These are phyloP conservation scores for Psephotus haematonotus DNA, from an alignment of 2,113 vertebrate genomes.

Conservation along the genomic window DNA sequence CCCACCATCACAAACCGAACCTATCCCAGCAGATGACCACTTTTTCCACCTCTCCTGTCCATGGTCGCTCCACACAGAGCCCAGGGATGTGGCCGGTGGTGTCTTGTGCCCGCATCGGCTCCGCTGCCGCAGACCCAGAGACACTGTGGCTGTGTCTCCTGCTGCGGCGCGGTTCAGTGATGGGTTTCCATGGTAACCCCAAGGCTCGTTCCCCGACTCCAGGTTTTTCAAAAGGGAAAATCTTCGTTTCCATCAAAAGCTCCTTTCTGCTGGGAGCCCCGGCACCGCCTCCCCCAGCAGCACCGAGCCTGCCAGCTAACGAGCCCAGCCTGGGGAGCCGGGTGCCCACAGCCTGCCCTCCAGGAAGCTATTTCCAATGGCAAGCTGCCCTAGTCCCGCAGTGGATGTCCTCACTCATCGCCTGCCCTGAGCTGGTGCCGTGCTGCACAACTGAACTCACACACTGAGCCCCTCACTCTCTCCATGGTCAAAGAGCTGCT, in stretches of 20 bases:
- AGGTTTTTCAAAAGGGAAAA: constrained; percentile 75
- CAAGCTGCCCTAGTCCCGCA: not conserved
- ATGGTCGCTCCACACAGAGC: accelerated
- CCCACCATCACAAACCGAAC: accelerated
- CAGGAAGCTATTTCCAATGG: not conserved
- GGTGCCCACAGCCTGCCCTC: not conserved
- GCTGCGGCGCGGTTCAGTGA: constrained; percentile 50
- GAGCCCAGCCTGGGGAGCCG: not conserved
- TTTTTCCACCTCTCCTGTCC: not conserved
- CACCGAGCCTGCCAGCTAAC: not conserved
- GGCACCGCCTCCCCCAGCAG: constrained; percentile 48
- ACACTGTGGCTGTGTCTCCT: constrained; percentile 61
- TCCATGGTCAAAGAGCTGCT: not conserved
- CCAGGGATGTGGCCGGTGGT: accelerated
- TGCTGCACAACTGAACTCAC: not conserved
- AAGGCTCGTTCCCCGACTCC: constrained; percentile 48
- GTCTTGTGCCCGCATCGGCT: accelerated
- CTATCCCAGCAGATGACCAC: not conserved
- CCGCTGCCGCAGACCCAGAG: not conserved
- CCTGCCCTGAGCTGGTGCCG: accelerated
- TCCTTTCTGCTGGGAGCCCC: constrained; percentile 74
- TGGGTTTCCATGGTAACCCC: constrained; percentile 83
- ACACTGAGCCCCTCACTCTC: accelerated
- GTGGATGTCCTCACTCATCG: accelerated
- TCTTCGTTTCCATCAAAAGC: constrained; percentile 84